Evolutionary conservation across 2,888 invertebrate genomes (phyloP).

Genomic region (Acleris cristana): DNA sequence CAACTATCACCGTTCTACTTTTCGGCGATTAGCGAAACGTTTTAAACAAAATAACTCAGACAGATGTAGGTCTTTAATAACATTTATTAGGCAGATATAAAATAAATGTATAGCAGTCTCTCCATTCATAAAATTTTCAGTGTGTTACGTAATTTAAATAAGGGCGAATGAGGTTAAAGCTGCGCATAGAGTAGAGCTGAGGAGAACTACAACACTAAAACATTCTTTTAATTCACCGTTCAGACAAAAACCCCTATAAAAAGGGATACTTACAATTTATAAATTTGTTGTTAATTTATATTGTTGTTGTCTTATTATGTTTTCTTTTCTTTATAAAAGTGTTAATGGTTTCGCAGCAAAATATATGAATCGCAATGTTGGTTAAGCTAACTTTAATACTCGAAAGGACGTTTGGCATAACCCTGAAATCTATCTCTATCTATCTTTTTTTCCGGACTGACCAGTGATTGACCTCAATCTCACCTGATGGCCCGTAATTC

Average conservation of each 20-base stretch:
- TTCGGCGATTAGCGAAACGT: slow-evolving; percentile 50
- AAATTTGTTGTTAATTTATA: too few species aligned
- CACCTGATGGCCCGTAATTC: too few species aligned
- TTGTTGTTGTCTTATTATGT: too few species aligned
- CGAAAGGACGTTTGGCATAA: too few species aligned
- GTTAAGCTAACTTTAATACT: too few species aligned
- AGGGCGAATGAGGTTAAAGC: slow-evolving; percentile 62
- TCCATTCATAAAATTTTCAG: slow-evolving; percentile 70
- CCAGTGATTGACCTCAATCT: too few species aligned
- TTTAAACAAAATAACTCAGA: slow-evolving; percentile 53
- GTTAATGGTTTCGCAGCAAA: too few species aligned
- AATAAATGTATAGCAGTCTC: slow-evolving; percentile 54
- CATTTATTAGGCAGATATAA: slow-evolving; percentile 58
- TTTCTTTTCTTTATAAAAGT: too few species aligned
- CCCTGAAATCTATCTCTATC: too few species aligned
- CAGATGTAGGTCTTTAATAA: slow-evolving; percentile 68
- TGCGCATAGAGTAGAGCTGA: slow-evolving; percentile 36
- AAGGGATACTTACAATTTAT: too few species aligned
- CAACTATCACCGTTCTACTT: slow-evolving; percentile 47
- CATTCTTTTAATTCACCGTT: background rate
- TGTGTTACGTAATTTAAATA: slow-evolving; percentile 66
- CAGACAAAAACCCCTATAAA: background rate
- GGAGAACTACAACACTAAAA: slow-evolving; percentile 7
- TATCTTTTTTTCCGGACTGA: too few species aligned
- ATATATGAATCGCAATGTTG: too few species aligned